These are phyloP conservation scores for Enteromius treurensis DNA, from an alignment of 2,797 vertebrate species.

Conservation along the genomic window DNA sequence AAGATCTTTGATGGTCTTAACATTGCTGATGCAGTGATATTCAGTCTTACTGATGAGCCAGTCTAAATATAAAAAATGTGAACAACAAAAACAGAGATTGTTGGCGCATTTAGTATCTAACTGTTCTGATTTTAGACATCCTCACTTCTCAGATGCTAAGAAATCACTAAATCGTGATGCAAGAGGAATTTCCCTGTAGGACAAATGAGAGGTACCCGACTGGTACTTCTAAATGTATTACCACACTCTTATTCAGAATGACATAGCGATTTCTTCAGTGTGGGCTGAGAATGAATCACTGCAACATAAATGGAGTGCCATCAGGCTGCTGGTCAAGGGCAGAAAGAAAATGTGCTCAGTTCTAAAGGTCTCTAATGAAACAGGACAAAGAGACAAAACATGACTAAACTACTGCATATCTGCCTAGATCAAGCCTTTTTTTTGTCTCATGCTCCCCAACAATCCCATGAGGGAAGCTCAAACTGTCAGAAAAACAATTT, in stretches of 20 bases:
- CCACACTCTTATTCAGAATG: slow-evolving; percentile 1
- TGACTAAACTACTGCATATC: background rate
- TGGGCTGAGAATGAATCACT: slow-evolving; percentile 28
- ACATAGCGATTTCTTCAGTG: slow-evolving; percentile 24
- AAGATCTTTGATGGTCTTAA: background rate
- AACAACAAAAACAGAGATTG: slow-evolving; percentile 20
- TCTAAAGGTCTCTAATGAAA: slow-evolving; percentile 17
- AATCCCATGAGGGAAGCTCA: background rate
- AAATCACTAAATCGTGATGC: slow-evolving; percentile 6
- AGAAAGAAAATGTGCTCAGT: slow-evolving; percentile 19
- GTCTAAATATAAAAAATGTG: slow-evolving; percentile 14
- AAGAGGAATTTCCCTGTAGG: slow-evolving; percentile 16
- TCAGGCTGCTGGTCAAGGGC: slow-evolving; percentile 10
- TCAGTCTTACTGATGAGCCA: background rate
- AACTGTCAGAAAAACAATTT: background rate
- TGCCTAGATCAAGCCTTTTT: background rate
- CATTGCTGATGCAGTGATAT: background rate
- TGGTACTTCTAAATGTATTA: slow-evolving; percentile 10
- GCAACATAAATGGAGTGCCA: slow-evolving; percentile 19
- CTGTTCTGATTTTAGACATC: slow-evolving; percentile 7
- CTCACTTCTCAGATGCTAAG: slow-evolving; percentile 12
- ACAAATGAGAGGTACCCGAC: background rate
- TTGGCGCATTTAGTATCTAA: background rate
- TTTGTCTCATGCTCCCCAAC: background rate
- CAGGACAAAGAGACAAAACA: slow-evolving; percentile 17